Evolutionary conservation across 2,797 vertebrate genomes (phyloP).

Genomic region (Synanceia verrucosa): DNA sequence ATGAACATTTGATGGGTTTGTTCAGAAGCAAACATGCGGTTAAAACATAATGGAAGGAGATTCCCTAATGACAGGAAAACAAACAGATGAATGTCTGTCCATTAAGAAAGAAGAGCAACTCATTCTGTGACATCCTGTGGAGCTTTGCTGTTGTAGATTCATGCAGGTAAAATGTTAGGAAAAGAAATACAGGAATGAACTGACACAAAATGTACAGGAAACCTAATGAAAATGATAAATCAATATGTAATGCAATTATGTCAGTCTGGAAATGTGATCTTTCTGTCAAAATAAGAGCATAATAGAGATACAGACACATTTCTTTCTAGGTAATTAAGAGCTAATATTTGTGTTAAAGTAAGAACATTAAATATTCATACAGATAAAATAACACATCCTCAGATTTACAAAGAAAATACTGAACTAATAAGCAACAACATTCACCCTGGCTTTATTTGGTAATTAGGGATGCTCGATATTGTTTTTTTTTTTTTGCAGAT

Average conservation of each 20-base stretch:
- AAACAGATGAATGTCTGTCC: constrained; percentile 7
- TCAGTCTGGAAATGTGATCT: too few relatives aligned
- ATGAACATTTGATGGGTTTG: not conserved
- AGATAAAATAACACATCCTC: not conserved
- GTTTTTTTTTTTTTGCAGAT: too few relatives aligned
- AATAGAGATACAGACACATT: not conserved
- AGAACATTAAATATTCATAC: not conserved
- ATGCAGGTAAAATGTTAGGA: too few relatives aligned
- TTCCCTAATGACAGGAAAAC: constrained; percentile 27
- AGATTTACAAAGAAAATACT: not conserved
- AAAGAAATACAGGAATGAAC: too few relatives aligned
- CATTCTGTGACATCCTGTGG: constrained; percentile 40
- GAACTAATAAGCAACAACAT: not conserved
- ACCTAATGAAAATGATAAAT: not conserved
- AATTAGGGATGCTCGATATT: too few relatives aligned
- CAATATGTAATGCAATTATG: not conserved
- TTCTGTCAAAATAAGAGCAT: not conserved
- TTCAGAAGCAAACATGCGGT: not conserved
- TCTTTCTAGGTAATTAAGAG: not conserved
- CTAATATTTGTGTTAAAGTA: not conserved
- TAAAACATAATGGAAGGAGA: constrained; percentile 19
- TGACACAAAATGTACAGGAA: too few relatives aligned
- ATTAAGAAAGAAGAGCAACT: constrained; percentile 36
- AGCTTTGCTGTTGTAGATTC: not conserved
- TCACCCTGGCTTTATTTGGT: too few relatives aligned